A percentile compares a stretch with the other conserved stretches of the same genome.
Evolutionary conservation across 2,797 vertebrate species (phyloP).

Genomic region (Halcyon chelicuti): DNA sequence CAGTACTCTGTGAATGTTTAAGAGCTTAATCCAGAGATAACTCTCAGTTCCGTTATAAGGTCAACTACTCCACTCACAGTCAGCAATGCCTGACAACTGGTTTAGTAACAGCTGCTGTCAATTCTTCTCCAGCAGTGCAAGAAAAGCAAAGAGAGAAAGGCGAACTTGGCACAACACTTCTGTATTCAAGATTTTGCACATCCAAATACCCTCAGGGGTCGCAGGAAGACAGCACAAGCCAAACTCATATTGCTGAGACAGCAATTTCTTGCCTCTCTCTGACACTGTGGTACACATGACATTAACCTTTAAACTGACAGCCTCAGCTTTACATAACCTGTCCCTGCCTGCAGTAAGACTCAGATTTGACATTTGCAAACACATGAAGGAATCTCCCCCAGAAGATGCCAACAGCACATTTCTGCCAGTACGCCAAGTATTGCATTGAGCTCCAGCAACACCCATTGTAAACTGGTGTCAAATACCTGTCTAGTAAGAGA

Average conservation of each 20-base stretch:
- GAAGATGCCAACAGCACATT: not conserved
- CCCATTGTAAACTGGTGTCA: not conserved
- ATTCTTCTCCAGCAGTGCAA: not conserved
- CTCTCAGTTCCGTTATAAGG: not conserved
- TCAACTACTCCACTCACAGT: not conserved
- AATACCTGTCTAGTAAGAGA: not conserved
- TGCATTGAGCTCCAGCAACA: not conserved
- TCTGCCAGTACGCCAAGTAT: not conserved
- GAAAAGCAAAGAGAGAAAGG: not conserved
- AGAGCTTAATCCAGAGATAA: not conserved
- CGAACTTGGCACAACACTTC: not conserved
- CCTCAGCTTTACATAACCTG: not conserved
- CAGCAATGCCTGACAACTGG: not conserved
- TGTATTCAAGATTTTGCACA: not conserved
- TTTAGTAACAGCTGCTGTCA: not conserved
- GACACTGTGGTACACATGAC: not conserved
- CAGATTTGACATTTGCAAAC: not conserved
- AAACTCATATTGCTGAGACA: not conserved
- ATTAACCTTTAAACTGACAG: not conserved
- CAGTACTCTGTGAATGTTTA: not conserved
- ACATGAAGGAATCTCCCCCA: not conserved
- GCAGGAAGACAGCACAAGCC: not conserved
- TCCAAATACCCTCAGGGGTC: not conserved
- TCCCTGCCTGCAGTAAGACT: not conserved
- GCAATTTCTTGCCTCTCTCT: not conserved